Evolutionary conservation across 2,888 invertebrate species (phyloP), one percentile per base, ranked within the genome.

Genomic region (Rhaphigaster nebulosa): DNA sequence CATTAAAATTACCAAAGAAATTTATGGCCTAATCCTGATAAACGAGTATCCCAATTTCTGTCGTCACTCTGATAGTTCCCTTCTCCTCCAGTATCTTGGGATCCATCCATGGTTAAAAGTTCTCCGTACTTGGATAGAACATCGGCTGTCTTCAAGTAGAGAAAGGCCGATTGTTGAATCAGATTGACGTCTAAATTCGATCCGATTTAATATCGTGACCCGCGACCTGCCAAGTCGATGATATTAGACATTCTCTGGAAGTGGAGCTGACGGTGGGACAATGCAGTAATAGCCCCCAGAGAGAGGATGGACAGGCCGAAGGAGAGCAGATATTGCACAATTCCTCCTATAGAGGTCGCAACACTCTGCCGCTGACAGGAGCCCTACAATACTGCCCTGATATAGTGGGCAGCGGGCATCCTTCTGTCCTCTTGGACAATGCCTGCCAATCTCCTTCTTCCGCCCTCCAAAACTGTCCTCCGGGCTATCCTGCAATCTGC

Each of bases 381-480:
- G n/a, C 38, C 15, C 41, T 0, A 84, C 84, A 84, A 84, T 84
- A 84, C 45, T 13, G 76, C 80, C 38, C 41, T 80, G 80, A 80
- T 80, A 80, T 80, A 80, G 80, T 80, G 76, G 84, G 10, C n/a
- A 80, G 80, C 41, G 76, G 84, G 1, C 84, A 45, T 38, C 41
- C 38, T 45, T n/a, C 84, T 50, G 45, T 84, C 45, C 45, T 10
- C 2, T 26, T 18, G 84, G 84, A 84, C 84, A 84, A 84, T 84
- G 84, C 45, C 45, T 50, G 45, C 84, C 41, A 50, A 84, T 84
- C 84, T 50, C 45, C 84, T 84, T 84, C 80, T 41, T 41, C 80
- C 12, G 6, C 26, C 23, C 80, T 38, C 41, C 84, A 84, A 29
- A n/a, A 2, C n/a, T 12, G 12, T 50, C 84, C 18, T 41, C 45